Evolutionary conservation across 2,888 invertebrate species (phyloP).

Genomic region (Caenorhabditis sinica): DNA sequence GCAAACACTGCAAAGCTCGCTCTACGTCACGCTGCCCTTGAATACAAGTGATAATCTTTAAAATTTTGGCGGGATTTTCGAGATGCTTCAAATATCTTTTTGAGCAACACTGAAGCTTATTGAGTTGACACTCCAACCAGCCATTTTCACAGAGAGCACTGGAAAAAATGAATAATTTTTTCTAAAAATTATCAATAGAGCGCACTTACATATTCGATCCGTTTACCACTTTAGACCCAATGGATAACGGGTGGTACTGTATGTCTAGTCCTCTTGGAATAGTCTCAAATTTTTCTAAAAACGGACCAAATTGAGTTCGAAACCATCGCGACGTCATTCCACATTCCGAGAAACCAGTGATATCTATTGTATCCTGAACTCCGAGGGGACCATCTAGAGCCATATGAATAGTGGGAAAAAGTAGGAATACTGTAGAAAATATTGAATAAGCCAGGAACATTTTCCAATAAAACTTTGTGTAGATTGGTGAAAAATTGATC

Average conservation of each 20-base stretch:
- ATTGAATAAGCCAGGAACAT: not conserved
- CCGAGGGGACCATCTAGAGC: not conserved
- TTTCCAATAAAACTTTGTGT: not conserved
- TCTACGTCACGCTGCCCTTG: conserved; percentile 12
- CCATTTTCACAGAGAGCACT: conserved; percentile 40
- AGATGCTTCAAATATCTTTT: conserved; percentile 30
- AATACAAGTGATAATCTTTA: not conserved
- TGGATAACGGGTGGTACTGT: conserved; percentile 31
- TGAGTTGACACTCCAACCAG: conserved; percentile 33
- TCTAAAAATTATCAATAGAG: too few relatives aligned
- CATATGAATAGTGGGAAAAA: not conserved
- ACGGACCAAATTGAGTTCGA: conserved; percentile 30
- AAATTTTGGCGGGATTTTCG: not conserved
- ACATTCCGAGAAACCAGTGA: conserved; percentile 36
- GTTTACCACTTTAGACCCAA: conserved; percentile 1
- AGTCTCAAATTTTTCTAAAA: conserved; percentile 1
- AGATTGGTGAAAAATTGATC: not conserved
- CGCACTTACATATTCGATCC: conserved; percentile 20
- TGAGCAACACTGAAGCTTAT: conserved; percentile 39
- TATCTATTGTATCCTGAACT: conserved; percentile 21
- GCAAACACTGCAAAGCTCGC: not conserved
- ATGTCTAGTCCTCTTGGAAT: conserved; percentile 21
- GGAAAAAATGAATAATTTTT: conserved; percentile 6
- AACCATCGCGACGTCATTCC: conserved; percentile 31
- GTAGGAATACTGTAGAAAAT: not conserved